phyloP scores from a whole-genome alignment of 2,113 vertebrate species.

The Oryzias melastigma region DNA sequence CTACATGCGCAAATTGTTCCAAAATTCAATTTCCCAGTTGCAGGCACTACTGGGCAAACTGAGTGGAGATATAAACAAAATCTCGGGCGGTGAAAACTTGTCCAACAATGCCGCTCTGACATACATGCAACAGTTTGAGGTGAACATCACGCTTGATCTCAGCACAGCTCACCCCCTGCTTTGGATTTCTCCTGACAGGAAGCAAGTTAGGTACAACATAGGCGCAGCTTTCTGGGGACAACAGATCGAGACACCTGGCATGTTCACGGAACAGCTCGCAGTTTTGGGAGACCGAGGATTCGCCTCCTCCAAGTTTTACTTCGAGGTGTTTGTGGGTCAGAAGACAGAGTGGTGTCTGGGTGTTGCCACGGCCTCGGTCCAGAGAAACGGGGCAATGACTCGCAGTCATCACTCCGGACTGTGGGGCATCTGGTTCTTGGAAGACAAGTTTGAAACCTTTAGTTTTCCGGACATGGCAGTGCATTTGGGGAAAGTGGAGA shows the following conservation, averaged over 20 bases:
- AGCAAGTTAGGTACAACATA: constrained; percentile 31
- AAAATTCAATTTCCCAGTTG: constrained; percentile 10
- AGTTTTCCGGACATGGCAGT: constrained; percentile 7
- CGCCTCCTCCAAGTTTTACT: constrained; percentile 42
- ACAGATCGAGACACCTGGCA: background rate
- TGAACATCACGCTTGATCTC: constrained; percentile 27
- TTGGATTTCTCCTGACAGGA: constrained; percentile 22
- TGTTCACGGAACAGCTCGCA: constrained; percentile 21
- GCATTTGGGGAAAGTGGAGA: constrained; percentile 27
- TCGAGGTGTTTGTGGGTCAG: constrained; percentile 47
- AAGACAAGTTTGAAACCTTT: constrained; percentile 35
- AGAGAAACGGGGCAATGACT: background rate
- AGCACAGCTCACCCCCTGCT: constrained; percentile 46
- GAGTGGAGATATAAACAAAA: constrained; percentile 2
- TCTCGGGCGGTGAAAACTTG: background rate
- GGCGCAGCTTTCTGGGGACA: background rate
- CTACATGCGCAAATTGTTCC: constrained; percentile 1
- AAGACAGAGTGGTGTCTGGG: constrained; percentile 62
- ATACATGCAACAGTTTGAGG: constrained; percentile 25
- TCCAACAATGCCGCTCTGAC: background rate
- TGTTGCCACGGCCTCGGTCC: constrained; percentile 27
- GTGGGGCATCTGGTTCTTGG: constrained; percentile 53
- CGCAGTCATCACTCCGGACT: constrained; percentile 12
- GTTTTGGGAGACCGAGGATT: constrained; percentile 45
- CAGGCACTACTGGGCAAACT: constrained; percentile 10